Evolutionary conservation across 2,888 invertebrate species (phyloP).

Genomic region (Sericinus montela): DNA sequence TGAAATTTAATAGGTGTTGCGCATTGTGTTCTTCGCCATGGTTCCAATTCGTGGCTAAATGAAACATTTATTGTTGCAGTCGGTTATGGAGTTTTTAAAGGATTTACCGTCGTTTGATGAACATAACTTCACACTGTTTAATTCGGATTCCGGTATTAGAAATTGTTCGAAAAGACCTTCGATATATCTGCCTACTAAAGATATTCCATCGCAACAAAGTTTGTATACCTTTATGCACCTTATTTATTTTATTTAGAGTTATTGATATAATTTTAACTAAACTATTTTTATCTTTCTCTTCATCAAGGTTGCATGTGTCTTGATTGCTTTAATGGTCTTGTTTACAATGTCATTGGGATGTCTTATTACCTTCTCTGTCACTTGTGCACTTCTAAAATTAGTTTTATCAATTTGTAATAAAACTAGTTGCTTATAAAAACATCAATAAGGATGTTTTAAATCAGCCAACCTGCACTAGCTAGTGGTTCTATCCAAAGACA

Average conservation of each 20-base stretch:
- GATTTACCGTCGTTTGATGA: slow-evolving; percentile 94
- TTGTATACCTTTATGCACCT: slow-evolving; percentile 56
- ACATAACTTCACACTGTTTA: slow-evolving; percentile 94
- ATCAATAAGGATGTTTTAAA: no score
- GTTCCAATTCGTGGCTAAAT: slow-evolving; percentile 28
- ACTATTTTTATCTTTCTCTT: no score
- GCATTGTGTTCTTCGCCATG: slow-evolving; percentile 39
- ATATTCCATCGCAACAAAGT: slow-evolving; percentile 96
- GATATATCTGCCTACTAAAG: slow-evolving; percentile 95
- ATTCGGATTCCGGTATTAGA: slow-evolving; percentile 90
- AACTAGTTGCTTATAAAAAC: no score
- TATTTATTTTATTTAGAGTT: background rate
- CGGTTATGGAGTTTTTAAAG: slow-evolving; percentile 93
- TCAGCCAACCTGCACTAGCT: no score
- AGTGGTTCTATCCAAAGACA: no score
- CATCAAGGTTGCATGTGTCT: no score
- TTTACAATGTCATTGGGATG: no score
- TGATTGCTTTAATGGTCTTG: no score
- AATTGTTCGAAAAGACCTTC: slow-evolving; percentile 92
- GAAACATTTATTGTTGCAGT: slow-evolving; percentile 74
- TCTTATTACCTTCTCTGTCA: no score
- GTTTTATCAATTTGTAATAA: no score
- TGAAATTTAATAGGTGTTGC: slow-evolving; percentile 27
- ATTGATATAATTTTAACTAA: no score
- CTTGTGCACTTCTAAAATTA: no score